Base-by-base conservation (phyloP, 2,888 invertebrate species). In the Phaonia tiefii region DNA sequence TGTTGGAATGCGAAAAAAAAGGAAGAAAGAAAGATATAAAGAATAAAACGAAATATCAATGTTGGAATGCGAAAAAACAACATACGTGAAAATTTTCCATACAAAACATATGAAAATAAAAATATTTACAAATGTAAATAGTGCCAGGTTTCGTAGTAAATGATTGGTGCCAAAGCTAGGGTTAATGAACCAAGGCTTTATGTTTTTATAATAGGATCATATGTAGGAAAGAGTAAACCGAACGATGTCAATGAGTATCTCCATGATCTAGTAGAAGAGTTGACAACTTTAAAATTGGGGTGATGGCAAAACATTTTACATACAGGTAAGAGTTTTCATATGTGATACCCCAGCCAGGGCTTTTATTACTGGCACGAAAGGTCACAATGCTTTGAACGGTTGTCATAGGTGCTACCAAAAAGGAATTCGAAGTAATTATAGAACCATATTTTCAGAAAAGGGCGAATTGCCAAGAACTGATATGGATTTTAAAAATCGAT, bases 131-230 rank as follows among this genome's bases (percentile, higher is more conserved):
- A n/a, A n/a, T n/a, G n/a, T n/a, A n/a, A n/a, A n/a, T n/a, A n/a
- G n/a, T n/a, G n/a, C n/a, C n/a, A n/a, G n/a, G n/a, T n/a, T n/a
- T n/a, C n/a, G n/a, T n/a, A n/a, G n/a, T n/a, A n/a, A n/a, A n/a
- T n/a, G n/a, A n/a, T n/a, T n/a, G n/a, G n/a, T n/a, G n/a, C n/a
- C n/a, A n/a, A n/a, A n/a, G n/a, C n/a, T n/a, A n/a, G n/a, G n/a
- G n/a, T n/a, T 0, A 39, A 60, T 31, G 2, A 5, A 10, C 15
- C 37, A 39, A 39, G 37, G 1, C 17, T 60, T 60, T n/a, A 60
- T 8, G 60, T 60, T 8, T 60, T 60, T 17, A 8, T 60, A n/a
- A 60, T 60, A 17, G 37, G 26, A 31, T 17, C 58, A 1, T 37
- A 60, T 37, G 17, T 60, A 37, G 58, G 58, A 11, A 5, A 4